Evolutionary conservation across 2,797 vertebrate species (phyloP).

Genomic region (Silurus lanzhouensis): DNA sequence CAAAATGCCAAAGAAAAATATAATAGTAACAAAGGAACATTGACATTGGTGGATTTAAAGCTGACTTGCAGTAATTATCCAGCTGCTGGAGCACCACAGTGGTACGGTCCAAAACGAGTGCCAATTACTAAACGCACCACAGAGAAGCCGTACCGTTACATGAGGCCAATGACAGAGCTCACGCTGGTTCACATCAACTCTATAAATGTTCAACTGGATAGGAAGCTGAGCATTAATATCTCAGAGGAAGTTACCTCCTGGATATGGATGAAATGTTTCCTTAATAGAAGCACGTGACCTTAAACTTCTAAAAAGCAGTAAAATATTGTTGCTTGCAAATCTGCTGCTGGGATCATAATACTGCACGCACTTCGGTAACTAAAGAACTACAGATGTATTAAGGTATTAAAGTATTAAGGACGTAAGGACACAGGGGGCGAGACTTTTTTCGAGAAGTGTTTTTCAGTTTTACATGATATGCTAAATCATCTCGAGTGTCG

Average conservation of each 20-base stretch:
- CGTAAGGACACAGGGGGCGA: too few relatives aligned
- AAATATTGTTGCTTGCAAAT: too few relatives aligned
- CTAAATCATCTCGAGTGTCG: too few relatives aligned
- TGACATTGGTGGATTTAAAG: constrained; percentile 43
- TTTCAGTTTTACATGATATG: too few relatives aligned
- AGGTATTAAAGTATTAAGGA: too few relatives aligned
- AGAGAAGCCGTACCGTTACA: constrained; percentile 53
- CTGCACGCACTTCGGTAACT: too few relatives aligned
- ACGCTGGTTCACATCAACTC: constrained; percentile 50
- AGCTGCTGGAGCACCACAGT: constrained; percentile 55
- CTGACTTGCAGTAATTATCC: constrained; percentile 58
- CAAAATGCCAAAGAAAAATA: background rate
- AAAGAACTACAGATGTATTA: too few relatives aligned
- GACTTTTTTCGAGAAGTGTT: too few relatives aligned
- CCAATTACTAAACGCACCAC: constrained; percentile 60
- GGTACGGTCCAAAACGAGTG: constrained; percentile 55
- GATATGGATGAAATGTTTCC: background rate
- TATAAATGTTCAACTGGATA: constrained; percentile 30
- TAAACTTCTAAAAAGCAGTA: too few relatives aligned
- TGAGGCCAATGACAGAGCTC: constrained; percentile 47
- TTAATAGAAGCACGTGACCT: background rate
- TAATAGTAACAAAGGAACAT: background rate
- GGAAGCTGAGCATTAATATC: constrained; percentile 47
- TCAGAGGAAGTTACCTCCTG: background rate
- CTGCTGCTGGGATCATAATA: background rate